Evolutionary conservation across 1,140 invertebrate genomes (phyloP), one percentile per base, ranked within the genome.

Genomic region (Camponotus floridanus): DNA sequence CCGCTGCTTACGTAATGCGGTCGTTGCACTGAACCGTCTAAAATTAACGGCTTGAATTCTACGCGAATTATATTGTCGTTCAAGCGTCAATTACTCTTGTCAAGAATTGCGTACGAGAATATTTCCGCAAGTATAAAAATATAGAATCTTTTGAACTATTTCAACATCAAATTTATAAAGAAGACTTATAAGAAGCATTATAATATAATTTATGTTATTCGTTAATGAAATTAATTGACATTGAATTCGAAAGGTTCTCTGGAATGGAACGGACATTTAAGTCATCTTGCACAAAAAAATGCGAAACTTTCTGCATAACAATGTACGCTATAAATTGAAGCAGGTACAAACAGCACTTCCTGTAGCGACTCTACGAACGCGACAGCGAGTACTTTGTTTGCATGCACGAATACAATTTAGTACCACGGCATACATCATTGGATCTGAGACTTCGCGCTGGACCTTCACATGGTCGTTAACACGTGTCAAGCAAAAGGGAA

Each of bases 1-100:
- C 64, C 18, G 39, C 33, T 5, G 39, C 62, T 85, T 85, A 85
- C n/a, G 64, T 80, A 85, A 85, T 45, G 42, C 84, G 76, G 76
- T 68, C 84, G 64, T 80, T 68, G 74, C 61, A 79, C 83, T 45
- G 78, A 11, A 21, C 39, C 13, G 68, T 61, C 79, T 83, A 83
- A 83, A 83, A 74, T 83, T 83, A 83, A 39, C 55, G 2, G 4
- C 31, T 11, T 9, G 59, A 83, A 48, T 8, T 13, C 51, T 42
- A 68, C 18, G 6, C 51, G 26, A n/a, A 57, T 61, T 71, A 73
- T 83, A 62, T 62, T 48, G n/a, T 26, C 26, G 55, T 18, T 61
- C 55, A 36, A 31, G 3, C 68, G 39, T 0, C 51, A 5, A 83
- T 83, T 61, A 55, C 42, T 62, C 33, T 45, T 83, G 31, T 6